Evolutionary conservation across 2,113 vertebrate genomes (phyloP), one percentile per base, ranked within the genome.

Genomic region (Notiomystis cincta): DNA sequence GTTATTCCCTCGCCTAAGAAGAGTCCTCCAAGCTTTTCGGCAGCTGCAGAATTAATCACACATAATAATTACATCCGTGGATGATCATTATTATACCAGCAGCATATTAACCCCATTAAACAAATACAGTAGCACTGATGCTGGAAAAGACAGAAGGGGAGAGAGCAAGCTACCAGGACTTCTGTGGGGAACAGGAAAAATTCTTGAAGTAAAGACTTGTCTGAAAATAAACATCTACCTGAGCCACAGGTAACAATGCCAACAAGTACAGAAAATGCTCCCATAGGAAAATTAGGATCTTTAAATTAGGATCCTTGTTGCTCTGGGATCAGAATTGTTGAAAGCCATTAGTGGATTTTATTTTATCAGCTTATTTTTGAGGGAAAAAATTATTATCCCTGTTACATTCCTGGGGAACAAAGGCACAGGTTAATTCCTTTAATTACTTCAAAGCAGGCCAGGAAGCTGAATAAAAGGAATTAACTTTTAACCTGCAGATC

Each of bases 31-130:
- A 82, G 92, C 64, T 91, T 97, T 96, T 97, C 69, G 30, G 93
- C 84, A 65, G 87, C 92, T 91, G 77, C 72, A 27, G 87, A 95
- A 97, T 97, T 97, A 96, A 93, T 97, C 87, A 86, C 82, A 91
- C 38, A 35, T 93, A 94, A 91, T 98, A 97, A 98, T 97, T 97
- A 94, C 82, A 93, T 87, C 84, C 31, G 11, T 80, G 92, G 85
- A 45, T 88, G 91, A 95, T 96, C 92, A 79, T 97, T 93, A 93
- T 97, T 97, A 96, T 45, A 96, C 66, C 93, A 95, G 96, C 89
- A 96, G 92, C 86, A 71, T 96, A 97, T 98, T 98, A 98, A 97
- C 96, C 97, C 95, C 94, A 96, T 98, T 98, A 97, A 95, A 87
- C 91, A 96, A 83, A 95, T 95, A 97, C 93, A 97, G 88, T 94